Evolutionary conservation across 1,140 invertebrate genomes (phyloP), one percentile per base, ranked within the genome.

Genomic region (Latrodectus geometricus): DNA sequence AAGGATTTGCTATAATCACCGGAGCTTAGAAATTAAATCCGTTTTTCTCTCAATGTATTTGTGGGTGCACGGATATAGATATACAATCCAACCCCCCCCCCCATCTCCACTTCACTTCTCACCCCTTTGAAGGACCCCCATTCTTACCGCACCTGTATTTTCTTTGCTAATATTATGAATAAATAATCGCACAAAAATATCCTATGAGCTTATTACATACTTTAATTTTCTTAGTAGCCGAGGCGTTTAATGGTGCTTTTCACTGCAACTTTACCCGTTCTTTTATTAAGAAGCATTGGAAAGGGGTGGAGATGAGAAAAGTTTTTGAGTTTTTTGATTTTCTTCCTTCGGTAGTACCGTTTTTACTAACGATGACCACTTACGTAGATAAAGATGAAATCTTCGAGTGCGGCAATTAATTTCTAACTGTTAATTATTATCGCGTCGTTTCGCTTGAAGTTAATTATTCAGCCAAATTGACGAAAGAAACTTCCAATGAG

Each of bases 131-230:
- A 70, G 68, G 50, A 82, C 23, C 56, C 35, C 35, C 35, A 35
- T 35, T 35, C 35, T 35, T 35, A 35, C 35, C 35, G 23, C 21
- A 77, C 70, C 80, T 35, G 35, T 75, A 74, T 83, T 76, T 84
- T 84, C 82, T 84, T 84, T 76, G 82, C 73, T 76, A 84, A 84
- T 84, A 84, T 76, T 69, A 84, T 84, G 82, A 84, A 84, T 84
- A 84, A 84, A 76, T 84, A 48, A 84, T 74, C 69, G 61, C 49
- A 54, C 73, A 83, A 83, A 83, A 83, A 74, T 61, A 23, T 35
- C 74, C 70, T 21, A 11, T 52, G 48, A n/a, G 35, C 17, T 61
- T 50, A 61, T 35, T 35, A 35, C 35, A 35, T 5, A 35, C 35
- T 70, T 83, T 83, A 74, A 83, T 74, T 83, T 83, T 83, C 80